phyloP scores from a whole-genome alignment of 92 coral and sea anemone species.

The Parazoanthus atlanticus region DNA sequence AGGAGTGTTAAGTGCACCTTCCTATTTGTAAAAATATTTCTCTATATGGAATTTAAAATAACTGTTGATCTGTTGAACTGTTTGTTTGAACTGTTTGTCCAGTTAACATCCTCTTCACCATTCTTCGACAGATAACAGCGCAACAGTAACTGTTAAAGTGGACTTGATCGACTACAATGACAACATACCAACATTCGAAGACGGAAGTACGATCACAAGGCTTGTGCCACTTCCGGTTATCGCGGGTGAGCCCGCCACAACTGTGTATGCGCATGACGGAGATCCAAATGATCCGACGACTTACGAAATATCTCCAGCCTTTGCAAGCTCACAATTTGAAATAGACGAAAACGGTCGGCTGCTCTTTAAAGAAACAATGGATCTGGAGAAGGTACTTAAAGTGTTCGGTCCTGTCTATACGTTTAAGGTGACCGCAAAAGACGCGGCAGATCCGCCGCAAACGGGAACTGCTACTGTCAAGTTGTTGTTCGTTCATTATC shows the following conservation, averaged over 20 bases:
- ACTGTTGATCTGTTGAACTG: too few species aligned
- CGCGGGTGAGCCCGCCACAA: slow-evolving; percentile 59
- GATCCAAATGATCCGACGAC: slow-evolving; percentile 63
- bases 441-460: slow-evolving; percentile 67
- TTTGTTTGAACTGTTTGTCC: too few species aligned
- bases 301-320: slow-evolving; percentile 60
- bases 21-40: too few species aligned
- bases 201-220: slow-evolving; percentile 47
- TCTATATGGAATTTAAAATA: too few species aligned
- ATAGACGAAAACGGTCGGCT: slow-evolving; percentile 67
- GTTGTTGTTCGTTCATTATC: slow-evolving; percentile 54
- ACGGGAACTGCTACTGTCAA: slow-evolving; percentile 55
- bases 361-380: slow-evolving; percentile 53
- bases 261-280: slow-evolving; percentile 64
- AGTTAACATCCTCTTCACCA: too few species aligned
- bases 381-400: slow-evolving; percentile 32
- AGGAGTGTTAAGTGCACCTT: too few species aligned
- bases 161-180: slow-evolving; percentile 71
- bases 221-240: slow-evolving; percentile 55
- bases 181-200: slow-evolving; percentile 66
- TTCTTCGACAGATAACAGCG: slow-evolving; percentile 37
- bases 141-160: slow-evolving; percentile 57
- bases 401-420: slow-evolving; percentile 44
- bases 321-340: slow-evolving; percentile 43
- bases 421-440: slow-evolving; percentile 66